Evolutionary conservation across 2,797 vertebrate genomes (phyloP).

Genomic region (Pseudochirops cupreus): DNA sequence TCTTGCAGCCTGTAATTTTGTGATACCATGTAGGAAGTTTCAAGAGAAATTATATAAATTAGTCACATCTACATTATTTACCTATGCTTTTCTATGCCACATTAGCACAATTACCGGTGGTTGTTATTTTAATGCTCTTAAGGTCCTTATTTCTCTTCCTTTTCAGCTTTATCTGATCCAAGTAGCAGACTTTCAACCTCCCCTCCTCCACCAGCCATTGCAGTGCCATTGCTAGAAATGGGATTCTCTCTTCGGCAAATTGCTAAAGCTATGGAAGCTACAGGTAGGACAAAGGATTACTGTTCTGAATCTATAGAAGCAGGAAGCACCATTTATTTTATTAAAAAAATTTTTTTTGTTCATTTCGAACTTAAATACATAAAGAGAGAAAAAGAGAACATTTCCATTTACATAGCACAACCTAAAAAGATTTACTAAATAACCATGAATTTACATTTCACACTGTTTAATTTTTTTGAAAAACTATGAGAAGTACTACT

Average conservation of each 20-base stretch:
- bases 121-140: not conserved
- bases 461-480: not conserved
- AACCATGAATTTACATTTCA: not conserved
- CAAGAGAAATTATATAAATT: not conserved
- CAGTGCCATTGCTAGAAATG: conserved; percentile 97
- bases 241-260: conserved; percentile 98
- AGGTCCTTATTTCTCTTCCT: conserved; percentile 58
- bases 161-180: conserved; percentile 95
- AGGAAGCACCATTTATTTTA: conserved; percentile 45
- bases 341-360: too few species aligned
- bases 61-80: not conserved
- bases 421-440: not conserved
- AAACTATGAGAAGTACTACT: not conserved
- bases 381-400: not conserved
- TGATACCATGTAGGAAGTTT: not conserved
- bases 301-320: not conserved
- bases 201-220: conserved; percentile 97
- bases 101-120: not conserved
- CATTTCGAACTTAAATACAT: too few species aligned
- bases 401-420: not conserved
- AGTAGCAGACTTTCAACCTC: conserved; percentile 98
- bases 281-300: conserved; percentile 86
- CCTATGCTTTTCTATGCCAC: not conserved
- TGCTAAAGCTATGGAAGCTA: conserved; percentile 98
- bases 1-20: not conserved